A percentile compares a stretch with the other conserved stretches of the same genome.
Evolutionary conservation across 2,888 invertebrate species (phyloP).

Genomic region (Agrotis ipsilon): DNA sequence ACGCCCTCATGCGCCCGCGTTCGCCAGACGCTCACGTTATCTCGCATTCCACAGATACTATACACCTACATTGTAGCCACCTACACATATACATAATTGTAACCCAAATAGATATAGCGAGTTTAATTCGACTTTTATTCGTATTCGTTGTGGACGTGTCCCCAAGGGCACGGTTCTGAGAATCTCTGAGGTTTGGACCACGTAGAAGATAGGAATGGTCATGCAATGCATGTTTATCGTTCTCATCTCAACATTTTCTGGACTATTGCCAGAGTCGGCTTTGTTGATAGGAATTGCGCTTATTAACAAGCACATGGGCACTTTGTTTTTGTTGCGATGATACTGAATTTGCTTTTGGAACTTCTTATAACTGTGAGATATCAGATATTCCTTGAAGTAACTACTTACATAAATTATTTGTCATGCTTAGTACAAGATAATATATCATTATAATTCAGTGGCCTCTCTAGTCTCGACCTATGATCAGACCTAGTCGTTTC

Average conservation of each 20-base stretch:
- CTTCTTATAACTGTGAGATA: slow-evolving; percentile 4
- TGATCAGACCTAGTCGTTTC: slow-evolving; percentile 29
- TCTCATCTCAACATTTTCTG: slow-evolving; percentile 32
- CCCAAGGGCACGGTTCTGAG: slow-evolving; percentile 54
- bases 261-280: slow-evolving; percentile 32
- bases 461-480: slow-evolving; percentile 25
- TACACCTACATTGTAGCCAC: slow-evolving; percentile 70
- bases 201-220: slow-evolving; percentile 43
- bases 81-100: slow-evolving; percentile 67
- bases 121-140: slow-evolving; percentile 53
- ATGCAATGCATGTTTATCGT: slow-evolving; percentile 40
- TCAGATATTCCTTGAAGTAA: slow-evolving; percentile 12
- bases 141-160: slow-evolving; percentile 35
- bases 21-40: slow-evolving; percentile 73
- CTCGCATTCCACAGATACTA: slow-evolving; percentile 71
- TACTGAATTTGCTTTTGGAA: slow-evolving; percentile 16
- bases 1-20: slow-evolving; percentile 70
- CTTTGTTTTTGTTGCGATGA: slow-evolving; percentile 9
- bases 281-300: slow-evolving; percentile 36
- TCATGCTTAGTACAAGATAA: neutral
- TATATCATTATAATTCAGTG: slow-evolving; percentile 4
- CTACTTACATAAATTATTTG: slow-evolving; percentile 1
- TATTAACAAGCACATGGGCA: slow-evolving; percentile 26
- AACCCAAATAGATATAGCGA: slow-evolving; percentile 66
- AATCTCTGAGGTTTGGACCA: slow-evolving; percentile 20